Conservation (phyloP, 2,113 vertebrate genomes). For the Heloderma charlesbogerti region DNA sequence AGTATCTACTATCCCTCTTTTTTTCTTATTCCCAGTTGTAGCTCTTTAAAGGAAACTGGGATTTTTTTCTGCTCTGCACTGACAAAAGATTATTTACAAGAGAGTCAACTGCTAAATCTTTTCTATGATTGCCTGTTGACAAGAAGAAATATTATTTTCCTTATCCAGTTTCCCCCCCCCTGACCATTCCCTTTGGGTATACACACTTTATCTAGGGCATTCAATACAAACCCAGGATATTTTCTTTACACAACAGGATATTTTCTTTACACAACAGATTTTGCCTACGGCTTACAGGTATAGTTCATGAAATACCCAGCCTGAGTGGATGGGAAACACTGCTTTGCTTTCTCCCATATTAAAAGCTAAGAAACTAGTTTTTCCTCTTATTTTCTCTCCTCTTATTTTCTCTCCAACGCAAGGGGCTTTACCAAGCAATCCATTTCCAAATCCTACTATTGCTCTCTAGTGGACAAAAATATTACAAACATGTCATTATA, state of each 20-base stretch:
- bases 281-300: neutral
- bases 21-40: neutral
- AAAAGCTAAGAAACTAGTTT: neutral
- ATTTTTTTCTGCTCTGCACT: neutral
- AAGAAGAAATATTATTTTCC: neutral
- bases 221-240: neutral
- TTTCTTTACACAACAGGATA: neutral
- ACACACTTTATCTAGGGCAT: too few species aligned
- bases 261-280: neutral
- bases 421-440: neutral
- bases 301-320: neutral
- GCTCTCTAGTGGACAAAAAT: slow-evolving; percentile 29
- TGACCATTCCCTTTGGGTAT: too few species aligned
- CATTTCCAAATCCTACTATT: slow-evolving; percentile 7
- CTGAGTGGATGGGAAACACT: neutral
- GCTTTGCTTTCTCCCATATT: neutral
- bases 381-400: too few species aligned
- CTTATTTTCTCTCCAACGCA: neutral
- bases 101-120: neutral
- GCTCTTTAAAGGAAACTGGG: neutral
- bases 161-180: neutral
- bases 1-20: neutral
- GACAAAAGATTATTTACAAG: neutral
- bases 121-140: neutral
- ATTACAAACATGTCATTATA: neutral